phyloP scores from a whole-genome alignment of 2,888 invertebrate species.

The Idaea dimidiata region DNA sequence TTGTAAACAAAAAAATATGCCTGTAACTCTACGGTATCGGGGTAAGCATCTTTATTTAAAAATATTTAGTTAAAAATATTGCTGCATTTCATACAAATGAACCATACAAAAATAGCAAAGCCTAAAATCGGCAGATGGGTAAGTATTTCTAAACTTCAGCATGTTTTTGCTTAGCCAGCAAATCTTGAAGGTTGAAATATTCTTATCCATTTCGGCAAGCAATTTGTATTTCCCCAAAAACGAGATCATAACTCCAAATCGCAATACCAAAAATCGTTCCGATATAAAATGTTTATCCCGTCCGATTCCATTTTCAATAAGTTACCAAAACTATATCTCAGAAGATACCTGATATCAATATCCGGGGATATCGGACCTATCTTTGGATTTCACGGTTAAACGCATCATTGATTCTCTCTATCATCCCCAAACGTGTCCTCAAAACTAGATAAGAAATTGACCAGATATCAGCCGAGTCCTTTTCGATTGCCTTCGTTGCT shows the following conservation, averaged over 20 bases:
- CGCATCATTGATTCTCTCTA: constrained; percentile 67
- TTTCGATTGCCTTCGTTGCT: constrained; percentile 42
- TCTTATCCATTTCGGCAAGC: constrained; percentile 1
- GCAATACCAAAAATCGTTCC: constrained; percentile 1
- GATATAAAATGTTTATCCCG: constrained; percentile 1
- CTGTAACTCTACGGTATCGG: neutral
- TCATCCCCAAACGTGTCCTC: constrained; percentile 59
- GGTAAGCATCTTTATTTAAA: neutral
- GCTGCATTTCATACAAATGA: neutral
- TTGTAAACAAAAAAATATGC: neutral
- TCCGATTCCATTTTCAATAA: constrained; percentile 50
- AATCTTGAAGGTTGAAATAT: neutral
- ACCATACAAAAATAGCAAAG: neutral
- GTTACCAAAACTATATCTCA: constrained; percentile 63
- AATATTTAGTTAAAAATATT: neutral
- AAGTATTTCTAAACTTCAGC: neutral
- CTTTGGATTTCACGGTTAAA: constrained; percentile 76
- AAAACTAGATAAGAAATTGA: constrained; percentile 71
- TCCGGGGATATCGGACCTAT: constrained; percentile 67
- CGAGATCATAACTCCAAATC: neutral
- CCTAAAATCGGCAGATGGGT: neutral
- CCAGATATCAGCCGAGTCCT: constrained; percentile 59
- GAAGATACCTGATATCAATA: constrained; percentile 74
- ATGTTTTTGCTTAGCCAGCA: neutral
- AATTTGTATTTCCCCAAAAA: constrained; percentile 1